Evolutionary conservation across 2,888 invertebrate species (phyloP).

Genomic region (Mechanitis mazaeus): DNA sequence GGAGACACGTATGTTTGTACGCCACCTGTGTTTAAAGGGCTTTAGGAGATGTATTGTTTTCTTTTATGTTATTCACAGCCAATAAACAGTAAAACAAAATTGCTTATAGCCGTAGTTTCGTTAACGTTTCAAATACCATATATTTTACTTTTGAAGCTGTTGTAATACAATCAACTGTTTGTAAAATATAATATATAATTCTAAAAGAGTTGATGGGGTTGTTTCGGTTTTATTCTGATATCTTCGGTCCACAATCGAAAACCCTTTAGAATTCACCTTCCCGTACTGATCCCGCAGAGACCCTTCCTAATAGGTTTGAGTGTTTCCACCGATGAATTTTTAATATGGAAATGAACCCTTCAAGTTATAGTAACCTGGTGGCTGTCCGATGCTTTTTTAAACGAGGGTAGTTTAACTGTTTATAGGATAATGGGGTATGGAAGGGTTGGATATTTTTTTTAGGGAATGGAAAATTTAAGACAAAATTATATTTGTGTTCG

Average conservation of each 20-base stretch:
- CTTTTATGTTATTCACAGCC: slow-evolving; percentile 17
- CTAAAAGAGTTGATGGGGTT: not conserved
- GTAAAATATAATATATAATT: not conserved
- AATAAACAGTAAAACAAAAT: slow-evolving; percentile 20
- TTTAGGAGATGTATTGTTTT: slow-evolving; percentile 29
- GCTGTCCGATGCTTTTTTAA: slow-evolving; percentile 29
- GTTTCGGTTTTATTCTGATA: slow-evolving; percentile 1
- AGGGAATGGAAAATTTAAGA: slow-evolving; percentile 7
- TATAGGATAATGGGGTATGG: slow-evolving; percentile 26
- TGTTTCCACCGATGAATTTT: slow-evolving; percentile 65
- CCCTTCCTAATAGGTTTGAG: slow-evolving; percentile 57
- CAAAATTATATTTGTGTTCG: slow-evolving; percentile 10
- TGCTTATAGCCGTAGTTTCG: not conserved
- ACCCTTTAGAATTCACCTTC: slow-evolving; percentile 57
- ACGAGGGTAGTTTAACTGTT: slow-evolving; percentile 30
- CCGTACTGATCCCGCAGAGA: slow-evolving; percentile 39
- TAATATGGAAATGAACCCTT: slow-evolving; percentile 63
- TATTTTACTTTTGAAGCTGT: too few relatives aligned
- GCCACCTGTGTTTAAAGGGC: slow-evolving; percentile 53
- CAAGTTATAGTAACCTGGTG: slow-evolving; percentile 42
- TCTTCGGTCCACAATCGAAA: slow-evolving; percentile 29
- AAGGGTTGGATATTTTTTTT: slow-evolving; percentile 18
- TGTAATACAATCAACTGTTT: too few relatives aligned
- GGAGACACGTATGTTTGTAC: slow-evolving; percentile 57
- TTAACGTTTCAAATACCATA: not conserved